Evolutionary conservation across 2,888 invertebrate species (phyloP).

Genomic region (Sympetrum striolatum): DNA sequence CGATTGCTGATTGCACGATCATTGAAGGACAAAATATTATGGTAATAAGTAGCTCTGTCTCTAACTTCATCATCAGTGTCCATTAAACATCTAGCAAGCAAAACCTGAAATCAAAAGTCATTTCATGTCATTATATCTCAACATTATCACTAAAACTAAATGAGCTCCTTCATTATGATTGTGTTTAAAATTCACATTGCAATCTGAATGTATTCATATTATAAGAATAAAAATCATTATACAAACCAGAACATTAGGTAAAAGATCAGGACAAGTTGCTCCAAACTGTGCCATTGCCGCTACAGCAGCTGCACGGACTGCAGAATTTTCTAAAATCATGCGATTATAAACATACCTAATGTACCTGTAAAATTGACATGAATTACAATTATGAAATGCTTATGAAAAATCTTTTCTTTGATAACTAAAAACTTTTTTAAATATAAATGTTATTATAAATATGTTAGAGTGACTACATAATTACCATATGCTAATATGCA

Average conservation of each 20-base stretch:
- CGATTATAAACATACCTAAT: slow-evolving; percentile 72
- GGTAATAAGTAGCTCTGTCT: slow-evolving; percentile 96
- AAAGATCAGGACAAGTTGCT: slow-evolving; percentile 87
- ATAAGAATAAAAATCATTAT: background rate
- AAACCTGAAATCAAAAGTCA: slow-evolving; percentile 62
- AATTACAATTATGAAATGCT: slow-evolving; percentile 11
- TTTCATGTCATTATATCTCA: too few species aligned
- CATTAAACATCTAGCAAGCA: slow-evolving; percentile 86
- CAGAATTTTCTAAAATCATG: slow-evolving; percentile 95
- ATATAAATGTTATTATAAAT: too few species aligned
- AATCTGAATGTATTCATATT: too few species aligned
- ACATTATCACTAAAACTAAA: too few species aligned
- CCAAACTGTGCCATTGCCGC: slow-evolving; percentile 98
- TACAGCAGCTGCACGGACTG: slow-evolving; percentile 96
- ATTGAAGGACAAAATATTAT: slow-evolving; percentile 77
- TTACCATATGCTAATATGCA: too few species aligned
- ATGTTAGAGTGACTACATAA: too few species aligned
- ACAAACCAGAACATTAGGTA: slow-evolving; percentile 78
- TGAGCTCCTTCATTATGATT: too few species aligned
- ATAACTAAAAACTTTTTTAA: too few species aligned
- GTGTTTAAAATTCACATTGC: too few species aligned
- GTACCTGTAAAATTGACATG: slow-evolving; percentile 55
- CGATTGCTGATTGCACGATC: slow-evolving; percentile 76
- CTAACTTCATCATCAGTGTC: slow-evolving; percentile 99
- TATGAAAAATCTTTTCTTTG: too few species aligned